phyloP scores from a whole-genome alignment of 2,888 invertebrate genomes.

The Pyralis farinalis region DNA sequence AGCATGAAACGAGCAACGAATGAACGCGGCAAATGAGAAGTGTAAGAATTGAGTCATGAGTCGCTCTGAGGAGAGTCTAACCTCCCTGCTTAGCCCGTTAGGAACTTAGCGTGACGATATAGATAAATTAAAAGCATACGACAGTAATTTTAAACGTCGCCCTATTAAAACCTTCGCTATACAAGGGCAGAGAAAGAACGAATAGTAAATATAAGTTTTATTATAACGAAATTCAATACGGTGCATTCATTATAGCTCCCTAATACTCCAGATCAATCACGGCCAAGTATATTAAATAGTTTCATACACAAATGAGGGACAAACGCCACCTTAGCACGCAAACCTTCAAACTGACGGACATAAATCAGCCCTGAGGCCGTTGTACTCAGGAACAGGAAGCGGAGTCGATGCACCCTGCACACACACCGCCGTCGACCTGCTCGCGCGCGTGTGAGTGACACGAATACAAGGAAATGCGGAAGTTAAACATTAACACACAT shows the following conservation, averaged over 20 bases:
- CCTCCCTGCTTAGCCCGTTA: too few relatives aligned
- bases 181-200: too few relatives aligned
- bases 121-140: too few relatives aligned
- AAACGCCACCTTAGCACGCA: conserved; percentile 69
- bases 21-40: too few relatives aligned
- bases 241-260: conserved; percentile 11
- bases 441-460: conserved; percentile 51
- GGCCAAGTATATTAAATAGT: conserved; percentile 28
- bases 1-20: too few relatives aligned
- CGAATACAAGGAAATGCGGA: conserved; percentile 65
- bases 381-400: conserved; percentile 73
- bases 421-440: conserved; percentile 23
- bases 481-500: conserved; percentile 72
- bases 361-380: conserved; percentile 73
- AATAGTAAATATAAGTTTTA: too few relatives aligned
- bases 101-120: too few relatives aligned
- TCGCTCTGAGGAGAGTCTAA: too few relatives aligned
- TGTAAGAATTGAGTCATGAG: too few relatives aligned
- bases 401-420: conserved; percentile 74
- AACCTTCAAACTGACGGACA: conserved; percentile 58
- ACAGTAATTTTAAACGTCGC: too few relatives aligned
- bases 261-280: conserved; percentile 32
- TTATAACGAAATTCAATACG: background rate
- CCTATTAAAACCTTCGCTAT: too few relatives aligned
- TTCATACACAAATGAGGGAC: conserved; percentile 38